A percentile compares a stretch with the other conserved stretches of the same genome.
phyloP scores from a whole-genome alignment of 2,888 invertebrate species.

The Torymus auratus region DNA sequence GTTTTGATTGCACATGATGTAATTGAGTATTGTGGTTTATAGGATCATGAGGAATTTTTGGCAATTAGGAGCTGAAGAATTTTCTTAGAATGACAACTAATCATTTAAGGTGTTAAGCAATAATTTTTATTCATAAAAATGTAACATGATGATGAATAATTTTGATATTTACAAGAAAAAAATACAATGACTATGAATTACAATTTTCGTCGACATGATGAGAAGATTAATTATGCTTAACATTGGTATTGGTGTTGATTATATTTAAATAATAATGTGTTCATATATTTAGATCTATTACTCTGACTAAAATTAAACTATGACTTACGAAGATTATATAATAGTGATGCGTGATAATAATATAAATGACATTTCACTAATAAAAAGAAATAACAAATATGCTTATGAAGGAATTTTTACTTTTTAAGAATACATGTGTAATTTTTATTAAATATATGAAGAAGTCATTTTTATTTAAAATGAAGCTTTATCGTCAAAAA shows the following conservation, averaged over 20 bases:
- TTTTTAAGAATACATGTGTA: too few species aligned
- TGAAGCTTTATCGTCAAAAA: conserved; percentile 6
- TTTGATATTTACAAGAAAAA: conserved; percentile 48
- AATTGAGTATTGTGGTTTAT: conserved; percentile 19
- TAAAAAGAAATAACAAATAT: background rate
- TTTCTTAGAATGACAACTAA: conserved; percentile 11
- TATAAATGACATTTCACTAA: too few species aligned
- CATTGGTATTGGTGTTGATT: conserved; percentile 35
- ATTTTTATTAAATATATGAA: too few species aligned
- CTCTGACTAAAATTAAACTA: conserved; percentile 30
- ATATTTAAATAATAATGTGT: conserved; percentile 43
- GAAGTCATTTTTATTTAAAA: too few species aligned
- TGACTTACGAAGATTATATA: conserved; percentile 40
- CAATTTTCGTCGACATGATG: background rate
- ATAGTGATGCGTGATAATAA: conserved; percentile 28
- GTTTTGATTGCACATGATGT: conserved; percentile 36
- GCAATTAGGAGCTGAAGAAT: conserved; percentile 6
- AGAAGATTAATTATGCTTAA: conserved; percentile 24
- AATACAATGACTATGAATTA: conserved; percentile 20
- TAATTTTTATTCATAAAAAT: conserved; percentile 57
- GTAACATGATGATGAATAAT: conserved; percentile 31
- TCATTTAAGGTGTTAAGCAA: conserved; percentile 26
- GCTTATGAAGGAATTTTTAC: background rate
- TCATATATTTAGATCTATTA: conserved; percentile 13
- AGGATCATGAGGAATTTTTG: conserved; percentile 10